Evolutionary conservation across 2,797 vertebrate genomes (phyloP), one percentile per base, ranked within the genome.

Genomic region (Anas bernieri): DNA sequence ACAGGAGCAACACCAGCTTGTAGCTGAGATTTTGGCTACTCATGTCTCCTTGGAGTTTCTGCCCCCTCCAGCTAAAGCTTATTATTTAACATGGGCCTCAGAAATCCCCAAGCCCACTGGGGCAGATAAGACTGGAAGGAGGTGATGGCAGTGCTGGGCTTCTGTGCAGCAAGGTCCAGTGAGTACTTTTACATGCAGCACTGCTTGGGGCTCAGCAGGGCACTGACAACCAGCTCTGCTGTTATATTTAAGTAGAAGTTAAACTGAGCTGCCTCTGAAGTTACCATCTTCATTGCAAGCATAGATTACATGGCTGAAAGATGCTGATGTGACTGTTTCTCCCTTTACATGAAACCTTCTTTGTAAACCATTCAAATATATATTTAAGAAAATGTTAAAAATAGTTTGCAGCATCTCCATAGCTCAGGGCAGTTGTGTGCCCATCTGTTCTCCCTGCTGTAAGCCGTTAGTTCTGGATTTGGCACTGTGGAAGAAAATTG

Each of bases 381-480:
- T 48, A 23, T 48, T 46, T 46, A 21, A 22, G 11, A 22, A 46
- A 30, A 13, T 93, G 56, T 86, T 96, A 90, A 54, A 92, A 94
- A 72, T 90, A 88, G 54, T 92, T 95, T 70, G 52, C n/a, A 81
- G 52, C 68, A 92, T 94, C 66, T 88, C 66, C 66, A 26, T 85
- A 75, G 90, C 88, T 96, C 72, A 92, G 93, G 95, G 90, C 90
- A 94, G 92, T 94, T 92, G 81, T 90, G 79, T 83, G 88, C 81
- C 92, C 90, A 80, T 96, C 95, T 96, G 94, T 85, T 96, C 81
- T 89, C 78, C 90, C 76, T 96, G 86, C 86, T 94, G 58, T 75
- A 87, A 83, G 70, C 81, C 92, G 91, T 94, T 93, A 94, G 62
- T 85, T 95, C 89, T 89, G 85, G 62, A 81, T 93, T 93, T 93